Evolutionary conservation across 1,140 invertebrate species (phyloP).

Genomic region (Megathymus violae): DNA sequence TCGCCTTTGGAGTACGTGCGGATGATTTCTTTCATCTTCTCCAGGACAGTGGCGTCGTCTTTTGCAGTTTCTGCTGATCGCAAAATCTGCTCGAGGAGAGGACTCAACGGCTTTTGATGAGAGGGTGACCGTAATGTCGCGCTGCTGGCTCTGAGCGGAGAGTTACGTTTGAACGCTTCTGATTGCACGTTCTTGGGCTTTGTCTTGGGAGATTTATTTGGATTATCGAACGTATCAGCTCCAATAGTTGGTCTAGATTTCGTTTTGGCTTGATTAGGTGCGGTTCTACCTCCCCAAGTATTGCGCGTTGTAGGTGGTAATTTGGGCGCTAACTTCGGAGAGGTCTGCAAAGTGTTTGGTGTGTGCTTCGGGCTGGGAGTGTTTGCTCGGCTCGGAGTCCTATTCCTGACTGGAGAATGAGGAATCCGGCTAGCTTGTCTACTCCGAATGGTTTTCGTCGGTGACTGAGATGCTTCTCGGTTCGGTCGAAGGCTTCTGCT

Average conservation of each 20-base stretch:
- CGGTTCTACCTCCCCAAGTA: constrained; percentile 88
- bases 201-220: constrained; percentile 78
- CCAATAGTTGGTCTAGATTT: constrained; percentile 85
- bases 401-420: constrained; percentile 71
- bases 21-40: constrained; percentile 89
- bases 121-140: constrained; percentile 85
- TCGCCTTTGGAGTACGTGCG: constrained; percentile 86
- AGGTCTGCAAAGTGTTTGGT: constrained; percentile 59
- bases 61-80: constrained; percentile 87
- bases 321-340: constrained; percentile 72
- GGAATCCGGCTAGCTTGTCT: constrained; percentile 68
- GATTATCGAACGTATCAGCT: constrained; percentile 87
- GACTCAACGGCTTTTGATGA: constrained; percentile 84
- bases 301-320: constrained; percentile 82
- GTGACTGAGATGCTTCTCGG: constrained; percentile 58
- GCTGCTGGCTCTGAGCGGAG: constrained; percentile 86
- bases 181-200: constrained; percentile 62
- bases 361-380: constrained; percentile 73
- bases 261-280: constrained; percentile 64
- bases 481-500: constrained; percentile 69
- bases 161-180: constrained; percentile 85
- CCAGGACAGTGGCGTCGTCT: constrained; percentile 87
- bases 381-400: constrained; percentile 78
- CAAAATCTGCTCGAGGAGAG: constrained; percentile 88
- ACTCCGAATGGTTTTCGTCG: constrained; percentile 66